Evolutionary conservation across 2,888 invertebrate species (phyloP).

Genomic region (Drosophila sordidula): DNA sequence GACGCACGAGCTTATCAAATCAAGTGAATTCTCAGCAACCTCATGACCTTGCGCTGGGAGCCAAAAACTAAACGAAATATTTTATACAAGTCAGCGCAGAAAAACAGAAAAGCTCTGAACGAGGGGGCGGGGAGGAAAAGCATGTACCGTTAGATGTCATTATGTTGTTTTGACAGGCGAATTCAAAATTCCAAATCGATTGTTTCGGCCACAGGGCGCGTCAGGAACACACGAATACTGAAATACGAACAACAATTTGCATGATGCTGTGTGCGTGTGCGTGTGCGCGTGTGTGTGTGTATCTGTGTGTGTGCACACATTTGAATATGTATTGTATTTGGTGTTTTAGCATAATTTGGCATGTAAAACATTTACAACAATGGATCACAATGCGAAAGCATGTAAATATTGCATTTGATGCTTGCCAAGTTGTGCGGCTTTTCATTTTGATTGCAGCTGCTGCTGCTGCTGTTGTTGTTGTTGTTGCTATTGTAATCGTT

Average conservation of each 20-base stretch:
- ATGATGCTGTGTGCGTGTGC: conserved; percentile 26
- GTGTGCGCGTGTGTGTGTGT: conserved; percentile 8
- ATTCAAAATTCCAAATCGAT: conserved; percentile 70
- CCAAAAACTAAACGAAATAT: conserved; percentile 28
- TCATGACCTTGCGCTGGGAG: conserved; percentile 48
- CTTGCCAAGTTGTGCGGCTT: conserved; percentile 69
- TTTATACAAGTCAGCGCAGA: conserved; percentile 2
- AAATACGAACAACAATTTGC: conserved; percentile 34
- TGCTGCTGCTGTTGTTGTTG: conserved; percentile 29
- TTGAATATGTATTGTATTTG: conserved; percentile 76
- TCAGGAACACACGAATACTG: conserved; percentile 22
- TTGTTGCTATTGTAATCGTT: conserved; percentile 7
- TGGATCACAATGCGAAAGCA: conserved; percentile 53
- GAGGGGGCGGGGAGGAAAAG: neutral
- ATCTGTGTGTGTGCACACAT: conserved; percentile 48
- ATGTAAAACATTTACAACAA: conserved; percentile 80
- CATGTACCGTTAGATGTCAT: conserved; percentile 59
- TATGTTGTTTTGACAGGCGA: conserved; percentile 77
- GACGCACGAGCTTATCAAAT: conserved; percentile 44
- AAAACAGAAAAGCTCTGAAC: neutral
- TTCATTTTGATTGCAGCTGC: conserved; percentile 73
- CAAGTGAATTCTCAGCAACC: conserved; percentile 49
- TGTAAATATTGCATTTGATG: conserved; percentile 75
- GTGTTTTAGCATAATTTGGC: conserved; percentile 79
- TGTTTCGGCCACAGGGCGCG: conserved; percentile 38